Percentiles rank a stretch among this genome's conserved stretches.
phyloP scores from a whole-genome alignment of 2,888 invertebrate genomes.

The Dasypolia templi region DNA sequence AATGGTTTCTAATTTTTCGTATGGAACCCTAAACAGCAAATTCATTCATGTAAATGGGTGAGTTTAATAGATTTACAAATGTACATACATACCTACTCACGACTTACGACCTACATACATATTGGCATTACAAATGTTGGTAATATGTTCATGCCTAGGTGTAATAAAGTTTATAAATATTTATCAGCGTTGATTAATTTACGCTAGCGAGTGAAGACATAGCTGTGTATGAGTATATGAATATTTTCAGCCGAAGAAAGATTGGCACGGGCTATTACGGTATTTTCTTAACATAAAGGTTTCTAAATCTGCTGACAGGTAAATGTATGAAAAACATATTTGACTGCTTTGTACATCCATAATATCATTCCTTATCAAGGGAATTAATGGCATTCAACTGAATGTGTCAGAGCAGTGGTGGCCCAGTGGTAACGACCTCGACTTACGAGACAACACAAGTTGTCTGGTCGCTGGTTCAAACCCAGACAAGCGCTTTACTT shows the following conservation, averaged over 20 bases:
- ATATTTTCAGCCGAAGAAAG: conserved; percentile 42
- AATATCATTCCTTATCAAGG: background rate
- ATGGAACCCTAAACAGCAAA: conserved; percentile 18
- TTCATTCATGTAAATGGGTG: conserved; percentile 35
- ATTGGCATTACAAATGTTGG: conserved; percentile 52
- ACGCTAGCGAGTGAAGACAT: conserved; percentile 52
- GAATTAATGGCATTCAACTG: background rate
- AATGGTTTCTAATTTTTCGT: background rate
- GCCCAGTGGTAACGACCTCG: too few species aligned
- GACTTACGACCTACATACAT: conserved; percentile 15
- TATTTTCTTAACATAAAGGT: conserved; percentile 30
- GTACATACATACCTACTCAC: conserved; percentile 9
- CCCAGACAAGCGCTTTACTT: too few species aligned
- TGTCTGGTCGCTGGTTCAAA: too few species aligned
- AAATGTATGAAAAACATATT: background rate
- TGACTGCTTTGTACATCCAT: background rate
- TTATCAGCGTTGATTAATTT: conserved; percentile 64
- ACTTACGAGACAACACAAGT: too few species aligned
- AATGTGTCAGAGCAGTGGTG: background rate
- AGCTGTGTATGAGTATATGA: conserved; percentile 36
- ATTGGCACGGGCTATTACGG: background rate
- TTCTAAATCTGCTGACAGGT: background rate
- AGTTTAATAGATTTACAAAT: conserved; percentile 49
- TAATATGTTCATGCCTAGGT: conserved; percentile 52
- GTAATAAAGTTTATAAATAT: conserved; percentile 65